A percentile compares a stretch with the other conserved stretches of the same genome.
These are phyloP conservation scores for Yponomeuta cagnagella DNA, from an alignment of 2,888 invertebrate species.

Conservation along the genomic window DNA sequence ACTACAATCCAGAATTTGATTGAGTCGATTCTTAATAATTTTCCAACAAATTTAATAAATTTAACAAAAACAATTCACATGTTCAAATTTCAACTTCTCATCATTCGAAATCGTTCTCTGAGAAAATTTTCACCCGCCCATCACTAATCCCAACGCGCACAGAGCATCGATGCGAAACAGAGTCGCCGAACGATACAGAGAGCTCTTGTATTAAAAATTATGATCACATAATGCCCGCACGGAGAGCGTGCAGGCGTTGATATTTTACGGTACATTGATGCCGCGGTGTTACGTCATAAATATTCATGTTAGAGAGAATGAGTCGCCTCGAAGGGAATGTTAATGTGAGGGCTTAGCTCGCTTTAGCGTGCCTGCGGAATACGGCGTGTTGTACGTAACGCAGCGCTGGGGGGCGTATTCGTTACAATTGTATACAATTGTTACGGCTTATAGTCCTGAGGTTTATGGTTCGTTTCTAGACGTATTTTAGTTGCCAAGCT, in stretches of 20 bases:
- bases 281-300: conserved; percentile 47
- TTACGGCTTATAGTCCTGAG: no score
- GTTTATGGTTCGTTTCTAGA: no score
- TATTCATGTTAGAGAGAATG: conserved; percentile 46
- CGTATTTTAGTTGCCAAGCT: no score
- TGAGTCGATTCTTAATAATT: no score
- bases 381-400: not conserved
- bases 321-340: conserved; percentile 9
- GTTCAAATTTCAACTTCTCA: no score
- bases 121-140: no score
- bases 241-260: conserved; percentile 22
- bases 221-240: conserved; percentile 13
- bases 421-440: no score
- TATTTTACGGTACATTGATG: conserved; percentile 54
- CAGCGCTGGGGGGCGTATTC: no score
- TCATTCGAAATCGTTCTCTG: no score
- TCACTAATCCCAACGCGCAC: not conserved
- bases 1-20: no score
- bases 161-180: not conserved
- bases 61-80: no score
- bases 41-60: no score
- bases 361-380: not conserved
- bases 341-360: conserved; percentile 14
- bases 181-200: conserved; percentile 16
- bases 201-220: conserved; percentile 13